Evolutionary conservation across 1,140 invertebrate species (phyloP).

Genomic region (Paramacrobiotus metropolitanus): DNA sequence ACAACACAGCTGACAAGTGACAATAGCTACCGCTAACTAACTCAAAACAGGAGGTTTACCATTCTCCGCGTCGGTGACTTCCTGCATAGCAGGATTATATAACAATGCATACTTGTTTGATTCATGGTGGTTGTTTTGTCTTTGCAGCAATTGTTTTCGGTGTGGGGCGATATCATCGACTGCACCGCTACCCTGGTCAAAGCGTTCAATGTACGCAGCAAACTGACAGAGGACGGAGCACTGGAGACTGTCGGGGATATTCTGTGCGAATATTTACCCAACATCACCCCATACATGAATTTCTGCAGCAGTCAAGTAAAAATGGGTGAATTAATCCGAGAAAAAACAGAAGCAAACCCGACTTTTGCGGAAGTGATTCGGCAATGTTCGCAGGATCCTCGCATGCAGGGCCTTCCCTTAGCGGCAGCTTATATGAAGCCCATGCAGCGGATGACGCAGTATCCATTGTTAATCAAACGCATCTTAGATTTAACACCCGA

Average conservation of each 20-base stretch:
- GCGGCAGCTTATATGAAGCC: slow-evolving; percentile 60
- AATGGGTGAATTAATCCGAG: slow-evolving; percentile 42
- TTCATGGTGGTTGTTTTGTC: not conserved
- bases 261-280: slow-evolving; percentile 35
- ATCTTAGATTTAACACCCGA: slow-evolving; percentile 42
- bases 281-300: slow-evolving; percentile 47
- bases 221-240: not conserved
- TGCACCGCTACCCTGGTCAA: not conserved
- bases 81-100: too few relatives aligned
- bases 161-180: not conserved
- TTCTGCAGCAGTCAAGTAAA: slow-evolving; percentile 57
- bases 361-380: slow-evolving; percentile 25
- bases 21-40: too few relatives aligned
- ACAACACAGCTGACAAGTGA: too few relatives aligned
- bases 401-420: slow-evolving; percentile 45
- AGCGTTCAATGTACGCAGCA: not conserved
- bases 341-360: slow-evolving; percentile 33
- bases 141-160: not conserved
- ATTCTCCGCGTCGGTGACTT: too few relatives aligned
- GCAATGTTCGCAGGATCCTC: slow-evolving; percentile 35
- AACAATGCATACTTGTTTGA: too few relatives aligned
- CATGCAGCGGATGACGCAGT: slow-evolving; percentile 66
- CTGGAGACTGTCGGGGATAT: not conserved
- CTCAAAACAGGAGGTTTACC: too few relatives aligned
- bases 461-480: slow-evolving; percentile 53